Evolutionary conservation across 2,888 invertebrate species (phyloP).

Genomic region (Dryococelus australis): DNA sequence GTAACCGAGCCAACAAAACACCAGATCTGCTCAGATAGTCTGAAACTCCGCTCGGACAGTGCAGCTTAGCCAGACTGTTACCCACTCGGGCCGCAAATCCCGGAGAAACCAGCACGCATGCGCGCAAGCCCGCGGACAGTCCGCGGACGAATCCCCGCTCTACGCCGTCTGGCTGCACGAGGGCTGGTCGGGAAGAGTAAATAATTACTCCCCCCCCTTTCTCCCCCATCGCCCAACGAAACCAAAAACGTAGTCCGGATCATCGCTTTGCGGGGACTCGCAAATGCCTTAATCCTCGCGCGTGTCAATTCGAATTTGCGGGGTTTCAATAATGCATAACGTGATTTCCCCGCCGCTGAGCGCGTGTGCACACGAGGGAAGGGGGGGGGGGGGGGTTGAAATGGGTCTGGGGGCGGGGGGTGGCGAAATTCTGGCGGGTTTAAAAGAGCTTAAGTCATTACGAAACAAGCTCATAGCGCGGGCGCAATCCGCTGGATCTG

Average conservation of each 20-base stretch:
- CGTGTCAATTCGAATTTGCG: conserved; percentile 2
- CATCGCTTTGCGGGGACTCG: not conserved
- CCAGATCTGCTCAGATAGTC: too few species aligned
- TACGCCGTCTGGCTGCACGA: too few species aligned
- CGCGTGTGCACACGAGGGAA: not conserved
- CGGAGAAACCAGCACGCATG: too few species aligned
- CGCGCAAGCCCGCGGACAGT: too few species aligned
- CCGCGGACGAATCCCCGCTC: too few species aligned
- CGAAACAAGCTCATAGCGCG: not conserved
- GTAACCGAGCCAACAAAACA: too few species aligned
- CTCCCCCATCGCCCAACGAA: too few species aligned
- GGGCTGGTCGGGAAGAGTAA: too few species aligned
- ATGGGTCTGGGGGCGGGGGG: not conserved
- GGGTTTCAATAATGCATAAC: conserved; percentile 16
- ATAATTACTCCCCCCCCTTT: too few species aligned
- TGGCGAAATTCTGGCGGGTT: not conserved
- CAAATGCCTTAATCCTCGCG: not conserved
- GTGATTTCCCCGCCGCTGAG: not conserved
- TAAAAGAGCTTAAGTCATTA: not conserved
- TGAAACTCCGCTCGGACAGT: too few species aligned
- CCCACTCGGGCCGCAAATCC: too few species aligned
- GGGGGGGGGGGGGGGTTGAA: not conserved
- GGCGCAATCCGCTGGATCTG: not conserved
- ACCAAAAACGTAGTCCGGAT: not conserved
- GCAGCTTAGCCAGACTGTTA: too few species aligned